Percentiles rank a stretch among this genome's conserved stretches.
These are phyloP conservation scores for Pammene aurita DNA, from an alignment of 2,888 invertebrate genomes.

Conservation along the genomic window DNA sequence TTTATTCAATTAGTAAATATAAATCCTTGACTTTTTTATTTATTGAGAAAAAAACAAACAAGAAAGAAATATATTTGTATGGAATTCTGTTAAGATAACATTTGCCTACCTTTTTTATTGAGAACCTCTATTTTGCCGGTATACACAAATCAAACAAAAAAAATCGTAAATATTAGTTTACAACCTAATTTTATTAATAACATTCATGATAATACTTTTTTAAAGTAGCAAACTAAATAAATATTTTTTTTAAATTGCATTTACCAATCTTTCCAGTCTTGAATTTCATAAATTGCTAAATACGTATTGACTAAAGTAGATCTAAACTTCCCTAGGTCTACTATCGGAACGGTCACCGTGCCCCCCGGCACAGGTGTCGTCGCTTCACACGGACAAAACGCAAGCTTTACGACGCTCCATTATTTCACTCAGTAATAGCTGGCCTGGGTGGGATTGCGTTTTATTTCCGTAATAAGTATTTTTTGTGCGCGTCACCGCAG, in stretches of 20 bases:
- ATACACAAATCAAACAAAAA: too few relatives aligned
- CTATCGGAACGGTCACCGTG: slow-evolving; percentile 42
- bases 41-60: neutral
- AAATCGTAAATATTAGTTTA: too few relatives aligned
- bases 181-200: too few relatives aligned
- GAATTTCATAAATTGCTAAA: too few relatives aligned
- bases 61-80: neutral
- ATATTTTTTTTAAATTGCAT: too few relatives aligned
- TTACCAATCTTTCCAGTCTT: too few relatives aligned
- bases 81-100: too few relatives aligned
- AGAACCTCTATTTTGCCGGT: too few relatives aligned
- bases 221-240: too few relatives aligned
- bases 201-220: too few relatives aligned
- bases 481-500: slow-evolving; percentile 35
- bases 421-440: slow-evolving; percentile 69
- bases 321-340: slow-evolving; percentile 49
- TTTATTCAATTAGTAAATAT: slow-evolving; percentile 32
- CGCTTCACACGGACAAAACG: slow-evolving; percentile 72
- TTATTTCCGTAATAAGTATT: slow-evolving; percentile 39
- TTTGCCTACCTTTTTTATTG: too few relatives aligned
- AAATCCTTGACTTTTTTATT: neutral
- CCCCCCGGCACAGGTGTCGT: slow-evolving; percentile 75
- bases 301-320: slow-evolving; percentile 22
- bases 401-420: slow-evolving; percentile 72
- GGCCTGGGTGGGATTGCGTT: slow-evolving; percentile 36